phyloP scores from a whole-genome alignment of 2,888 invertebrate genomes.

The Busseola fusca region DNA sequence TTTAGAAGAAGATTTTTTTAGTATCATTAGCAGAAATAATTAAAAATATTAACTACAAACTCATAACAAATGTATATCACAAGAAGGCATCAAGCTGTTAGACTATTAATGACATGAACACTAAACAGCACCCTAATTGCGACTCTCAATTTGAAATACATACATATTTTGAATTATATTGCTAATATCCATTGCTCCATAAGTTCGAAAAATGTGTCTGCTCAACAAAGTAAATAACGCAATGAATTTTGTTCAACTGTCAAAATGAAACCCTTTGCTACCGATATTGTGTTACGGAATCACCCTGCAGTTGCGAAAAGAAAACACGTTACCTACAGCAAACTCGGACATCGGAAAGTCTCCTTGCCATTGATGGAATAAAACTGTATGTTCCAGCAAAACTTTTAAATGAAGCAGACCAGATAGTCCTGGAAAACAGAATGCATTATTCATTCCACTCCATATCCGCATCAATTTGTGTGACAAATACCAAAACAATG shows the following conservation, averaged over 20 bases:
- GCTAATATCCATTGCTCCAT: too few species aligned
- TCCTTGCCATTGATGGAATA: not conserved
- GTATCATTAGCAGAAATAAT: not conserved
- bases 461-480: slow-evolving; percentile 38
- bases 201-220: too few species aligned
- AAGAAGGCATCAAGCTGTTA: not conserved
- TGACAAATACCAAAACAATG: slow-evolving; percentile 56
- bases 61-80: not conserved
- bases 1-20: slow-evolving; percentile 21
- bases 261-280: too few species aligned
- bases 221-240: too few species aligned
- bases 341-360: not conserved
- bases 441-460: slow-evolving; percentile 33
- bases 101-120: not conserved
- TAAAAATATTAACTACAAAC: not conserved
- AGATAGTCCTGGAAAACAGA: not conserved
- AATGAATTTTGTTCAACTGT: too few species aligned
- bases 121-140: not conserved
- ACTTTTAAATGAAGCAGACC: slow-evolving; percentile 3
- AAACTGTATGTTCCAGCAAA: not conserved
- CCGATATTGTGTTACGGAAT: too few species aligned
- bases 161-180: too few species aligned
- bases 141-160: too few species aligned
- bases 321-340: not conserved
- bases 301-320: not conserved